Evolutionary conservation across 2,797 vertebrate species (phyloP).

Genomic region (Eospalax fontanierii): DNA sequence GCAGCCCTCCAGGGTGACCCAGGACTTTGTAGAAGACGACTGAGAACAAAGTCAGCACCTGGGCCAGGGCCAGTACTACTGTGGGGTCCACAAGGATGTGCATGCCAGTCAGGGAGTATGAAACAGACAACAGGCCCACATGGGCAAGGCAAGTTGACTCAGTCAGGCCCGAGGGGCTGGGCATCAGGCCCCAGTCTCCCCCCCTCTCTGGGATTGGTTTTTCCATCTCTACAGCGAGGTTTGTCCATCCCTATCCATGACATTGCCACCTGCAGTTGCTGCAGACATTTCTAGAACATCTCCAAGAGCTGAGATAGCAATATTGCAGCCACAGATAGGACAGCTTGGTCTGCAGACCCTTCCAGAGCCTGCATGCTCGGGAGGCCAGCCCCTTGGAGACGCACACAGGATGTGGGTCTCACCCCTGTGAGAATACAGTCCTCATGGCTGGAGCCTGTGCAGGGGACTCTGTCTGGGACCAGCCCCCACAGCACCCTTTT

Average conservation of each 20-base stretch:
- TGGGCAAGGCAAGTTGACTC: accelerated
- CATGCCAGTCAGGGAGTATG: accelerated
- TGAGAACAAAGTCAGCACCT: background rate
- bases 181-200: too few species aligned
- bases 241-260: background rate
- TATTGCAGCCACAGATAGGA: background rate
- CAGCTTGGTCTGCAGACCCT: accelerated
- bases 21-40: too few species aligned
- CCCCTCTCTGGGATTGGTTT: background rate
- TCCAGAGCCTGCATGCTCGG: accelerated
- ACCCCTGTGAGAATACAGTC: background rate
- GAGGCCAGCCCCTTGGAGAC: background rate
- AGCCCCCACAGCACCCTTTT: background rate
- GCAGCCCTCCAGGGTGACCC: accelerated
- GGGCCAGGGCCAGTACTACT: background rate
- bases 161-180: background rate
- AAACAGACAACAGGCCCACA: too few species aligned
- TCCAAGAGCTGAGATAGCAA: background rate
- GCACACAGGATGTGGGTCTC: accelerated
- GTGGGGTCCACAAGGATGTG: accelerated
- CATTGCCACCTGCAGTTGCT: background rate
- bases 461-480: background rate
- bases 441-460: accelerated
- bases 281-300: background rate
- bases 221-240: background rate